phyloP scores from a whole-genome alignment of 2,797 vertebrate genomes.

The Phyllotis vaccarum region DNA sequence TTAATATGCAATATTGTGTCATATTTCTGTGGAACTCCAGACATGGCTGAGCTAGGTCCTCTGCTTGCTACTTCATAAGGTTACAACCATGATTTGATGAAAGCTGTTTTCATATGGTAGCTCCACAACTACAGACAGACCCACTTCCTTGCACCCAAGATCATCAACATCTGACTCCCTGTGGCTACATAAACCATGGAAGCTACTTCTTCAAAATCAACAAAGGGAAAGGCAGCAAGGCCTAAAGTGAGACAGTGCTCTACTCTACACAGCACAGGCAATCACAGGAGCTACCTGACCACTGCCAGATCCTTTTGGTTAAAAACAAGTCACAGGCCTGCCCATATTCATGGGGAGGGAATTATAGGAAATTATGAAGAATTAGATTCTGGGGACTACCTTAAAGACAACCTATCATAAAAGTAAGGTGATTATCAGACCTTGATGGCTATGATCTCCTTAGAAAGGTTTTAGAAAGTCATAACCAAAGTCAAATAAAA shows the following conservation, averaged over 20 bases:
- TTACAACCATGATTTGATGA: not conserved
- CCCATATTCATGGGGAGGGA: not conserved
- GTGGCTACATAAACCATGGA: not conserved
- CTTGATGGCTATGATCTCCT: not conserved
- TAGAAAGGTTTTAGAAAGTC: conserved; percentile 19
- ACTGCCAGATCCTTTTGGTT: not conserved
- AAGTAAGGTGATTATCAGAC: not conserved
- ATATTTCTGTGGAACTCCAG: conserved; percentile 1
- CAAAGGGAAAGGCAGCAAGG: not conserved
- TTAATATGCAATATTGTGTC: not conserved
- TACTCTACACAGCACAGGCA: not conserved
- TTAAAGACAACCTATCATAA: not conserved
- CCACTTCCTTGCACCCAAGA: rapidly evolving
- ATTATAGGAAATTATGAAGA: not conserved
- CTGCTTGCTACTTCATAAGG: not conserved
- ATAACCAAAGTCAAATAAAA: conserved; percentile 35
- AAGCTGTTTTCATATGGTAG: not conserved
- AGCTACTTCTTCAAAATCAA: conserved; percentile 56
- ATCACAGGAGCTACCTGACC: not conserved
- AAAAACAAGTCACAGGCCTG: not conserved
- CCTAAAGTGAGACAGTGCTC: not conserved
- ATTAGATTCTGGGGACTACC: not conserved
- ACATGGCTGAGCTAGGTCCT: not conserved
- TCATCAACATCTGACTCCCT: not conserved
- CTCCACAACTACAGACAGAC: not conserved